Percentiles rank a stretch among this genome's conserved stretches.
Evolutionary conservation across 2,888 invertebrate genomes (phyloP).

Genomic region (Cepaea hortensis): DNA sequence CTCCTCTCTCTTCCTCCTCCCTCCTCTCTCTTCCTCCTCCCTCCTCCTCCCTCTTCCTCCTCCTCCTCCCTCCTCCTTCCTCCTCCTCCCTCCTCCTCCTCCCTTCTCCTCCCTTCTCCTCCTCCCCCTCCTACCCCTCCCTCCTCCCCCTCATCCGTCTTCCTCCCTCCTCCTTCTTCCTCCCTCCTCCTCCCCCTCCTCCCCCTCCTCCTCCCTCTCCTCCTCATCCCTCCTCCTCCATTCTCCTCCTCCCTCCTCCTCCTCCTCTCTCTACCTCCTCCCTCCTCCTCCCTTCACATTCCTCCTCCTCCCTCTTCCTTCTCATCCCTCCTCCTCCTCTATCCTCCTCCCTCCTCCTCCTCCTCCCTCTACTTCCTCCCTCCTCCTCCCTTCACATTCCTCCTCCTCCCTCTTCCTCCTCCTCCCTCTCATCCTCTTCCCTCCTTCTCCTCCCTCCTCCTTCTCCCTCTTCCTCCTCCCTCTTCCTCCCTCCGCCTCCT

Average conservation of each 20-base stretch:
- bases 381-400: too few species aligned
- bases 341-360: constrained; percentile 18
- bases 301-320: too few species aligned
- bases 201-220: background rate
- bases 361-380: constrained; percentile 6
- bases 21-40: constrained; percentile 32
- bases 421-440: too few species aligned
- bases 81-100: constrained; percentile 35
- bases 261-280: too few species aligned
- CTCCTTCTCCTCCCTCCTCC: constrained; percentile 2
- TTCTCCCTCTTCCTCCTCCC: background rate
- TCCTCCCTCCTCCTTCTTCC: too few species aligned
- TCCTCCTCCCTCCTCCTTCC: background rate
- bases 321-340: too few species aligned
- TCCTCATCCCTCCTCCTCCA: too few species aligned
- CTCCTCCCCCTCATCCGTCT: too few species aligned
- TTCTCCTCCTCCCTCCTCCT: too few species aligned
- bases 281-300: too few species aligned
- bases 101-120: constrained; percentile 36
- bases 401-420: constrained; percentile 12
- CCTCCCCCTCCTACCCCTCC: too few species aligned
- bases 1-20: constrained; percentile 20
- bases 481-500: too few species aligned
- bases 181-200: constrained; percentile 31
- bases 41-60: background rate